A percentile compares a stretch with the other conserved stretches of the same genome.
These are phyloP conservation scores for Chaunax sp. DNA, from an alignment of 2,797 vertebrate genomes.

Conservation along the genomic window DNA sequence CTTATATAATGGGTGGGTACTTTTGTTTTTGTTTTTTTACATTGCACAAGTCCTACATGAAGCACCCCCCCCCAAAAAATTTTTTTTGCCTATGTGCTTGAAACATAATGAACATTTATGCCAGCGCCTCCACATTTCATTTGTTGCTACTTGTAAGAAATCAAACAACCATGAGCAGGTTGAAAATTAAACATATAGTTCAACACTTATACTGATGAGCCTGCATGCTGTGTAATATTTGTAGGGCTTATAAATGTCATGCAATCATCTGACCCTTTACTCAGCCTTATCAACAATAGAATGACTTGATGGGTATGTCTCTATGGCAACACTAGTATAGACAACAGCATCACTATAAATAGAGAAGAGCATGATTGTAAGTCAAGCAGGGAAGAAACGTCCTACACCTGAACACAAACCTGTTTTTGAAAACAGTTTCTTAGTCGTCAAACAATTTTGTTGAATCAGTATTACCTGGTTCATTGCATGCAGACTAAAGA, in stretches of 20 bases:
- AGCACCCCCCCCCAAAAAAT: too few species aligned
- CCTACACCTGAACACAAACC: not conserved
- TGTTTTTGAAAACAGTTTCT: not conserved
- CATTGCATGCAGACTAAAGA: too few species aligned
- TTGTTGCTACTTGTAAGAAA: not conserved
- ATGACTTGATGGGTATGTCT: conserved; percentile 23
- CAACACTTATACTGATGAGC: not conserved
- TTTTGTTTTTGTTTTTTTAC: too few species aligned
- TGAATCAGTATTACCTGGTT: too few species aligned
- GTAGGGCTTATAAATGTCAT: conserved; percentile 6
- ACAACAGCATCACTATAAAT: conserved; percentile 27
- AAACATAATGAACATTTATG: not conserved
- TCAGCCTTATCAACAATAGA: conserved; percentile 9
- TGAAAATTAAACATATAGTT: not conserved
- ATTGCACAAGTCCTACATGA: too few species aligned
- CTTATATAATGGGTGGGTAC: too few species aligned
- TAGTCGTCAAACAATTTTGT: not conserved
- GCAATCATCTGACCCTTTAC: conserved; percentile 13
- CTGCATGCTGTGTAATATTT: not conserved
- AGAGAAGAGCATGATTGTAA: not conserved
- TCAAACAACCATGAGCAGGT: not conserved
- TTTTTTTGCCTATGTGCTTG: not conserved
- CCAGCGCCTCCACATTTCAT: too few species aligned
- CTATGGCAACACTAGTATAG: conserved; percentile 38
- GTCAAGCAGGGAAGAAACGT: not conserved